Evolutionary conservation across 2,113 vertebrate species (phyloP), one percentile per base, ranked within the genome.

Genomic region (Anhinga rufa): DNA sequence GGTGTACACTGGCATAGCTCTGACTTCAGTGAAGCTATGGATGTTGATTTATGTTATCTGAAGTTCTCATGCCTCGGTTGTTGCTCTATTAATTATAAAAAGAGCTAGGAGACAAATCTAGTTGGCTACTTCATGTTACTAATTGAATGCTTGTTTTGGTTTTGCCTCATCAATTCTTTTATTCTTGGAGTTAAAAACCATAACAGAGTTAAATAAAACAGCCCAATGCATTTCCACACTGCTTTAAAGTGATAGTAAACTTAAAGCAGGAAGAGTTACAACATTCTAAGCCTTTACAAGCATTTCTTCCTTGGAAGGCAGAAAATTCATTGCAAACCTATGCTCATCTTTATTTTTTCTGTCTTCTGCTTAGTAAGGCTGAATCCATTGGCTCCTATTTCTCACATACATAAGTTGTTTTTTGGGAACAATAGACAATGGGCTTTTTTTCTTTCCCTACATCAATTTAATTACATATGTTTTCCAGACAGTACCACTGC

Each of bases 401-500:
- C 64, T 95, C 88, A 77, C 92, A 95, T 38, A 74, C 51, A 29
- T 29, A 40, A 88, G 68, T 51, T 80, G 40, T 26, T 88, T 95
- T 85, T 76, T 76, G 77, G 60, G 62, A 96, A 94, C 88, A 87
- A 96, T 82, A 97, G 90, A 92, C 89, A 96, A 95, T 95, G 65
- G 74, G 26, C 79, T 91, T 86, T 57, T 76, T 42, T 93, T 92
- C 32, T 61, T 92, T 58, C 42, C 71, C 68, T 72, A 44, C 85
- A 92, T 93, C 90, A 80, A 54, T 96, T 96, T 96, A 98, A 97
- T 98, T 98, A 78, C 82, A 96, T 95, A 96, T 97, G 95, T 98
- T 98, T 98, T 97, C 97, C 98, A 98, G 97, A 95, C 95, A 95
- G 80, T 90, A 96, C 83, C 72, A 94, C 86, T 94, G 82, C 90